Percentiles rank a stretch among this genome's conserved stretches.
phyloP scores from a whole-genome alignment of 2,888 invertebrate species.

The Notodonta ziczac region DNA sequence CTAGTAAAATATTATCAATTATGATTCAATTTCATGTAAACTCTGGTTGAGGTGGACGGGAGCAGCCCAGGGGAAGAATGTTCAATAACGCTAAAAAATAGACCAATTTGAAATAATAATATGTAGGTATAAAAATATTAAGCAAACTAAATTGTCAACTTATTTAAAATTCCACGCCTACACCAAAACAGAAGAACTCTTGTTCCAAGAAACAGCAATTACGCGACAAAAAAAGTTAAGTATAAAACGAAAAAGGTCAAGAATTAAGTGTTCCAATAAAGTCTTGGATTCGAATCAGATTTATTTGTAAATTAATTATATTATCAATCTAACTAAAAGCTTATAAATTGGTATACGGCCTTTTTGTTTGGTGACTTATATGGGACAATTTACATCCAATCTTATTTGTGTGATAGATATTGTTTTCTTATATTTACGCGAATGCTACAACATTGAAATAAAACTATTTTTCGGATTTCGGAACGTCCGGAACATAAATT shows the following conservation, averaged over 20 bases:
- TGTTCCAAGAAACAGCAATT: background rate
- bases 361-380: background rate
- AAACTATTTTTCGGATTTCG: too few species aligned
- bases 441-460: too few species aligned
- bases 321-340: slow-evolving; percentile 6
- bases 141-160: background rate
- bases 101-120: too few species aligned
- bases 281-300: slow-evolving; percentile 14
- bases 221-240: background rate
- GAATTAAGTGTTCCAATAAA: slow-evolving; percentile 17
- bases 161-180: background rate
- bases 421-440: too few species aligned
- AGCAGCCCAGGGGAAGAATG: too few species aligned
- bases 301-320: slow-evolving; percentile 14
- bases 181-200: background rate
- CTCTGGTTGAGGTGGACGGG: too few species aligned
- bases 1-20: too few species aligned
- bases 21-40: too few species aligned
- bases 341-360: background rate
- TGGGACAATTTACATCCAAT: background rate
- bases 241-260: slow-evolving; percentile 12
- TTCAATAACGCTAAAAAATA: too few species aligned
- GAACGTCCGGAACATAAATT: too few species aligned
- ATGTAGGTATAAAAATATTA: too few species aligned
- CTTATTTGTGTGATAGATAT: too few species aligned